Evolutionary conservation across 2,113 vertebrate genomes (phyloP), one percentile per base, ranked within the genome.

Genomic region (Megatriorchis doriae): DNA sequence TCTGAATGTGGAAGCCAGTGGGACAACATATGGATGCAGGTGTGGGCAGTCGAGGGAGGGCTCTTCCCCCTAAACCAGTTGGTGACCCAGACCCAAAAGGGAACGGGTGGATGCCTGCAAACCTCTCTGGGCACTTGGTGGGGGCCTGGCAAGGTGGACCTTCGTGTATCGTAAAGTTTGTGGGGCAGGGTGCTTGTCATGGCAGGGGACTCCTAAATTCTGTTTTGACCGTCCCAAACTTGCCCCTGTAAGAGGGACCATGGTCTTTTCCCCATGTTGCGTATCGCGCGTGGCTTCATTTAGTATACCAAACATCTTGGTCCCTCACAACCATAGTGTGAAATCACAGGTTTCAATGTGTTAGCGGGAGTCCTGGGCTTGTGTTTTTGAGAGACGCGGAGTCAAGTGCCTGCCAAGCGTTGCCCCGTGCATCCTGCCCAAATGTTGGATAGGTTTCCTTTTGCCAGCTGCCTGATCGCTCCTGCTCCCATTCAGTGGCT

Each of bases 241-340:
- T 38, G 3, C 5, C 15, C 1, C 16, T 88, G 0, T 27, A 12
- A n/a, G 12, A 23, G 9, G 20, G 11, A 17, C 52, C 4, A 2
- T 21, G 25, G n/a, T 84, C 20, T 20, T 34, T 55, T 81, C 65
- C 18, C 25, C 7, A 1, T n/a, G 15, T 58, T 12, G 9, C 4
- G 0, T 43, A 34, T 45, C 27, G 40, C 5, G 2, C 2, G 3
- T 52, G 31, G 48, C 18, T 73, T 59, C 0, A 4, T 47, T 53
- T 32, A 52, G 5, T 29, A 5, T 47, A 25, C 56, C 3, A 11
- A 66, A 56, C 4, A 5, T 72, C 31, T 48, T 26, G 13, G 47
- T 65, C 8, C 11, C 31, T 87, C 3, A 1, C n/a, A 58, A 29
- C 70, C 8, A 2, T 4, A 13, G 16, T 17, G 22, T 65, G 77